Base-by-base conservation (phyloP, 2,797 vertebrate species). In the Acrossocheilus fasciatus region DNA sequence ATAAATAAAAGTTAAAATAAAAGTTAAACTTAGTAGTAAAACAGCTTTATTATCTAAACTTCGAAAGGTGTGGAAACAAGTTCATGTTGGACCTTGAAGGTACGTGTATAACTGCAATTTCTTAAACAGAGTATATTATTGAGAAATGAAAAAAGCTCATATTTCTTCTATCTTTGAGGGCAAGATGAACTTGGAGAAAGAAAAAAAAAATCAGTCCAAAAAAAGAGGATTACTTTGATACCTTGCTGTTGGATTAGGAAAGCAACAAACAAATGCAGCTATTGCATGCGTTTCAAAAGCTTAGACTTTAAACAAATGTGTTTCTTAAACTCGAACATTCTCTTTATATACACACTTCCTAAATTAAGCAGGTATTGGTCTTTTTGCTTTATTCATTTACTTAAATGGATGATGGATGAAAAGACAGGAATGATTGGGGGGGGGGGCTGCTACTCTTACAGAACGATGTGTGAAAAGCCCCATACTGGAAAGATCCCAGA, bases 241-340 rank as follows among this genome's bases (percentile, higher is more conserved):
- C 50, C 59, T 79, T 83, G 62, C 70, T 57, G 68, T 52, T 72
- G 86, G 80, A 90, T 89, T 87, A 87, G n/a, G 59, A 74, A n/a
- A 62, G 62, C 70, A 47, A 81, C 41, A 57, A 82, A 84, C 75
- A 77, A 68, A 39, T 72, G 81, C 75, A 39, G 43, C 79, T 76
- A 74, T 17, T 81, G 50, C 69, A 84, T 83, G 23, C 57, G 50
- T 73, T 87, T 85, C 68, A 59, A 45, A 79, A 81, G 72, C 81
- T 86, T 81, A 85, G 66, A 66, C 52, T 84, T 85, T 45, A 75
- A 76, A 82, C 68, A 78, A 83, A 72, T 34, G 3, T 77, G 74
- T 50, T 34, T 74, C 74, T 52, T 30, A 10, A 74, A 75, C 15
- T 34, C 6, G 23, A 23, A 54, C 1, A 2, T 30, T 76, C n/a